These are phyloP conservation scores for Pecten maximus DNA, from an alignment of 2,888 invertebrate genomes.

Conservation along the genomic window DNA sequence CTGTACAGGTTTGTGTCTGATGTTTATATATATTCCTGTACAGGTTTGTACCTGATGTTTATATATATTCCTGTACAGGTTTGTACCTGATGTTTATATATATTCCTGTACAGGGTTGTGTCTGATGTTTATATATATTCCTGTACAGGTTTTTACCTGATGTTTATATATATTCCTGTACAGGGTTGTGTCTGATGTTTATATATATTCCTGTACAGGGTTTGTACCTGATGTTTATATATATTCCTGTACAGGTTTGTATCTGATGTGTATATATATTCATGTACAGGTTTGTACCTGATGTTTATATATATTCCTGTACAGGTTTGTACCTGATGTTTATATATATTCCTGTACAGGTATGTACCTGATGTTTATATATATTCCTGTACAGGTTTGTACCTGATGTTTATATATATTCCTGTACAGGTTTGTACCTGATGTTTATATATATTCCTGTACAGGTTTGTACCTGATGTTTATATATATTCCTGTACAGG, in stretches of 20 bases:
- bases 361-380: conserved; percentile 58
- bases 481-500: conserved; percentile 55
- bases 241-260: conserved; percentile 56
- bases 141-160: conserved; percentile 60
- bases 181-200: conserved; percentile 64
- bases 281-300: conserved; percentile 60
- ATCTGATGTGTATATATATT: conserved; percentile 53
- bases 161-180: not conserved
- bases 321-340: conserved; percentile 63
- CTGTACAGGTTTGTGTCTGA: conserved; percentile 60
- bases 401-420: conserved; percentile 53
- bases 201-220: conserved; percentile 54
- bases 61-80: conserved; percentile 54
- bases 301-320: conserved; percentile 28
- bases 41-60: conserved; percentile 64
- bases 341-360: conserved; percentile 55
- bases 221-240: too few species aligned
- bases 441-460: conserved; percentile 28
- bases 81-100: conserved; percentile 57
- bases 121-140: conserved; percentile 49
- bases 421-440: conserved; percentile 60
- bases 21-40: not conserved
- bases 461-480: conserved; percentile 63
- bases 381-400: conserved; percentile 56
- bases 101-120: conserved; percentile 58